Base-by-base conservation (phyloP, 2,888 invertebrate species). In the Cheiracanthium punctorium region DNA sequence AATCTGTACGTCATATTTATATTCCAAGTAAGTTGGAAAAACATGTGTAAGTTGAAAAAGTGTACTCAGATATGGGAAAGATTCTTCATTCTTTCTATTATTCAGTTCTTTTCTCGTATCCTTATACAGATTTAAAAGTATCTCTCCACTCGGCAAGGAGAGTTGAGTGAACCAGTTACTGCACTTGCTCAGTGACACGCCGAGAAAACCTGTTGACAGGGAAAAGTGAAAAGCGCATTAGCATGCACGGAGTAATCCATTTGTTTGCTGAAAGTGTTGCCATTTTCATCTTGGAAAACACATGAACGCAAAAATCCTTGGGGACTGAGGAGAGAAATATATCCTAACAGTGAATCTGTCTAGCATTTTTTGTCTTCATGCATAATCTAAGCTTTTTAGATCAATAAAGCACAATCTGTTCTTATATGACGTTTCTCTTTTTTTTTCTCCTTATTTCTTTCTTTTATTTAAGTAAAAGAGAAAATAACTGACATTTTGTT, bases 201-300 rank as follows among this genome's bases (percentile, higher is more conserved):
- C 71, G 77, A 48, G 82, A 65, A 67, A 72, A 84, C 82, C 82
- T 84, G 82, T 84, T 84, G 82, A 84, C 77, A 84, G 52, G 77
- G 82, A 33, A 76, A 70, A 64, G 64, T 41, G 37, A 77, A 52
- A 72, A 77, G 76, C 72, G 48, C 82, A 84, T 84, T 84, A 84
- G 82, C 77, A 84, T 84, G 82, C 82, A 64, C 29, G 20, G 82
- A 73, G 77, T 84, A 77, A 84, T 80, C 82, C 77, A 84, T 77
- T 84, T 84, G 82, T 77, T 77, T 69, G 77, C 72, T 71, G 77
- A 48, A 84, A 84, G 77, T 84, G 82, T 84, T 48, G 77, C 77
- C 82, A 77, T 84, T 84, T 77, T 84, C 82, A 73, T 84, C 52
- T 73, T n/a, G 29, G 20, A 37, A 33, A 75, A 65, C 30, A 30